Evolutionary conservation across 2,888 invertebrate species (phyloP).

Genomic region (Nomada goodeniana): DNA sequence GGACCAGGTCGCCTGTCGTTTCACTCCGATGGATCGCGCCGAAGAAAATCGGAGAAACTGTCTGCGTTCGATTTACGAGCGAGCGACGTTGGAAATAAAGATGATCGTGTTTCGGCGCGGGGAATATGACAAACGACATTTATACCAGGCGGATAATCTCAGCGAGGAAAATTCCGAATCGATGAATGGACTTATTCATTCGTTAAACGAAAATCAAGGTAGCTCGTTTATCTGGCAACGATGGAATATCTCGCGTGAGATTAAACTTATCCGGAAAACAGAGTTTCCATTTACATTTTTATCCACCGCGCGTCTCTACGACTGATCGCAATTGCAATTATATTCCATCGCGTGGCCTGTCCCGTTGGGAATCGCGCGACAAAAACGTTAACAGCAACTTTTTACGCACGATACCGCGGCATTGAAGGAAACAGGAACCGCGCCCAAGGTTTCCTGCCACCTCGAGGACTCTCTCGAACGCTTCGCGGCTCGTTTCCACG

Average conservation of each 20-base stretch:
- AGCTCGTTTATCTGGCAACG: neutral
- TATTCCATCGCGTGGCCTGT: too few species aligned
- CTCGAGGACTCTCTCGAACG: neutral
- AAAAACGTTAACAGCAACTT: too few species aligned
- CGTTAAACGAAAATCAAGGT: slow-evolving; percentile 34
- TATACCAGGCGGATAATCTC: neutral
- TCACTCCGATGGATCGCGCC: neutral
- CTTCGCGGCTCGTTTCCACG: neutral
- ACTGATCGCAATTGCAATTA: too few species aligned
- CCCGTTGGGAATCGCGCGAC: too few species aligned
- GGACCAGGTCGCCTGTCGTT: neutral
- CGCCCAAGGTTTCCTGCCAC: too few species aligned
- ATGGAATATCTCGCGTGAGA: neutral
- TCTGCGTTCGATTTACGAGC: neutral
- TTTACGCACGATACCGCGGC: too few species aligned
- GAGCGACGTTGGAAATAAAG: neutral
- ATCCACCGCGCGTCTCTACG: too few species aligned
- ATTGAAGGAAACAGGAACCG: too few species aligned
- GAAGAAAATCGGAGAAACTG: neutral
- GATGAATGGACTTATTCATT: slow-evolving; percentile 21
- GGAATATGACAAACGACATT: neutral
- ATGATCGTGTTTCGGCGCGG: neutral
- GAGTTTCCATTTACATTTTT: neutral
- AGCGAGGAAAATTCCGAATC: slow-evolving; percentile 18
- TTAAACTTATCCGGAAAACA: slow-evolving; percentile 2